phyloP scores from a whole-genome alignment of 2,888 invertebrate species.

The Ormyrus pomaceus region DNA sequence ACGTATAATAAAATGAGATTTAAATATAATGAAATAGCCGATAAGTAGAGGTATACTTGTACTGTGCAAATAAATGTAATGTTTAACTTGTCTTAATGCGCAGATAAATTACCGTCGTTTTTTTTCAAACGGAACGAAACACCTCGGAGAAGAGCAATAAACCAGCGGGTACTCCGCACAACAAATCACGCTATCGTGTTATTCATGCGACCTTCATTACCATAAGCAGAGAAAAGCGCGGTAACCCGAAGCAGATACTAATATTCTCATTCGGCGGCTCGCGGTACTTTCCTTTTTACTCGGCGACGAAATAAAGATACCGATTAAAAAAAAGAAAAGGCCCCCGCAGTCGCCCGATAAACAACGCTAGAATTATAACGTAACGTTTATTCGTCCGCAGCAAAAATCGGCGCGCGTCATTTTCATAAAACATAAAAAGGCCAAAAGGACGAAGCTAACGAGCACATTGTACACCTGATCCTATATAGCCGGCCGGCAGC shows the following conservation, averaged over 20 bases:
- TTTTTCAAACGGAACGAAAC: conserved; percentile 3
- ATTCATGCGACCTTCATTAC: conserved; percentile 1
- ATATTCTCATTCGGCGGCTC: not conserved
- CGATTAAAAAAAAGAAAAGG: not conserved
- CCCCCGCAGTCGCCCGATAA: conserved; percentile 17
- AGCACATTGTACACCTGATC: conserved; percentile 44
- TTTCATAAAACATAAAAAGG: conserved; percentile 39
- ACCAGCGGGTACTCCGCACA: conserved; percentile 7
- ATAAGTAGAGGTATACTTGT: not conserved
- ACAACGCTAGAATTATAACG: conserved; percentile 39
- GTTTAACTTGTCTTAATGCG: conserved; percentile 3
- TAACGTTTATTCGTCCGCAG: conserved; percentile 16
- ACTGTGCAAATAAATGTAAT: conserved; percentile 15
- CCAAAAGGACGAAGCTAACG: conserved; percentile 5
- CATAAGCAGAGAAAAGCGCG: conserved; percentile 4
- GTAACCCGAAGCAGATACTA: conserved; percentile 1
- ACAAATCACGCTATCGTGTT: conserved; percentile 11
- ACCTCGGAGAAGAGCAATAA: conserved; percentile 11
- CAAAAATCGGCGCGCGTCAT: conserved; percentile 17
- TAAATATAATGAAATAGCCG: not conserved
- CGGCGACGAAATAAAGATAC: not conserved
- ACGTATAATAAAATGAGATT: not conserved
- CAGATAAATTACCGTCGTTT: not conserved
- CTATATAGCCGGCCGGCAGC: not conserved
- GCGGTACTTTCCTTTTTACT: not conserved